Evolutionary conservation across 37 sponge, comb jelly and placozoan species (phyloP), one percentile per base, ranked within the genome.

Genomic region (Haliclona indistincta): DNA sequence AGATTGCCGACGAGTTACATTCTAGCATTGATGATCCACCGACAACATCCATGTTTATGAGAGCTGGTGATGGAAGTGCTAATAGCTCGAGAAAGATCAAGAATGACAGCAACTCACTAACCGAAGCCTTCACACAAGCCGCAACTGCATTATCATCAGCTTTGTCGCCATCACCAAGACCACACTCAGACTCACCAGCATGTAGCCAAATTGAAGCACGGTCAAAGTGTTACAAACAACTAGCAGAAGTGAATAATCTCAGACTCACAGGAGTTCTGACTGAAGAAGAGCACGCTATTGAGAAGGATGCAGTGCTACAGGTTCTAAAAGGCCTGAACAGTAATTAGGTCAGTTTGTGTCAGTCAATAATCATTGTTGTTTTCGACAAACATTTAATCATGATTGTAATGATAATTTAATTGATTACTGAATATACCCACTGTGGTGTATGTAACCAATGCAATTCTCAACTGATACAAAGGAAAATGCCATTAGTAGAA

Each of bases 391-490:
- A n/a, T n/a, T n/a, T n/a, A n/a, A n/a, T n/a, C 52, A 49, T 17
- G 17, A 19, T 49, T 49, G 17, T 17, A 60, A 7, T 60, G 30
- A 29, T 60, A 7, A 66, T 66, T 33, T 35, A 66, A 33, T 26
- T 66, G 4, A 66, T 7, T 66, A 66, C 30, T 26, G 7, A 37
- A 66, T 26, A 51, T 70, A 70, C 4, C 68, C 37, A 35, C 68
- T 22, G 41, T 66, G 68, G 10, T 32, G 8, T 11, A 66, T 20
- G 29, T 47, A 70, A 17, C 32, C 53, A 70, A 11, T 8, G 23
- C 71, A 70, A 51, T 70, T 51, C 43, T 70, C 53, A 29, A 30
- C 25, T 42, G 71, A 43, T 22, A 70, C 53, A 45, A 70, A 43
- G 8, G 49, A 10, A 35, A 70, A 70, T 70, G 54, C 71, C 28